phyloP scores from a whole-genome alignment of 1,140 invertebrate species.

The Apolygus lucorum region DNA sequence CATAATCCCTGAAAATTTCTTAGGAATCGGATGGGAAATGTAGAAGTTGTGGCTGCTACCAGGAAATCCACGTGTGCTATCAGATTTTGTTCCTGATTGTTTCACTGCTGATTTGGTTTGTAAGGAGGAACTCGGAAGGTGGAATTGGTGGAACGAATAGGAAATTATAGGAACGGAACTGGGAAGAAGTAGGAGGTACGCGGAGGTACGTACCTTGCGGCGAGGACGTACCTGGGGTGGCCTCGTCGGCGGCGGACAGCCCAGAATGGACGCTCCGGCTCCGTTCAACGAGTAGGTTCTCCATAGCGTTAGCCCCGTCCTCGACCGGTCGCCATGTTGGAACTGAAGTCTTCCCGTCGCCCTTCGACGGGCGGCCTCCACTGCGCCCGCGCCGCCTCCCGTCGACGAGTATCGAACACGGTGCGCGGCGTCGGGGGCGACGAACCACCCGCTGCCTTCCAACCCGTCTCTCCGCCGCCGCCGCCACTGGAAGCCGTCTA shows the following conservation, averaged over 20 bases:
- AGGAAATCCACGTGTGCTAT: no score
- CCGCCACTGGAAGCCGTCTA: no score
- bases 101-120: no score
- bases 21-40: no score
- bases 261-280: slow-evolving; percentile 21
- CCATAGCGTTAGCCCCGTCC: neutral
- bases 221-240: slow-evolving; percentile 21
- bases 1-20: no score
- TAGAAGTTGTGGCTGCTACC: no score
- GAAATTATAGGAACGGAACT: no score
- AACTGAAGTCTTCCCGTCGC: neutral
- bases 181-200: no score
- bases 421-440: neutral
- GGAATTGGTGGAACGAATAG: no score
- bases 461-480: no score
- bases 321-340: neutral
- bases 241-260: slow-evolving; percentile 27
- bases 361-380: neutral
- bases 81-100: no score
- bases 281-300: slow-evolving; percentile 14
- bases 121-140: no score
- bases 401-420: neutral
- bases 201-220: neutral
- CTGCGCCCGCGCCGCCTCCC: neutral
- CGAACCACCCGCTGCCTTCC: neutral